Percentiles rank a stretch among this genome's conserved stretches.
phyloP scores from a whole-genome alignment of 2,888 invertebrate genomes.

The Steromphala cineraria region DNA sequence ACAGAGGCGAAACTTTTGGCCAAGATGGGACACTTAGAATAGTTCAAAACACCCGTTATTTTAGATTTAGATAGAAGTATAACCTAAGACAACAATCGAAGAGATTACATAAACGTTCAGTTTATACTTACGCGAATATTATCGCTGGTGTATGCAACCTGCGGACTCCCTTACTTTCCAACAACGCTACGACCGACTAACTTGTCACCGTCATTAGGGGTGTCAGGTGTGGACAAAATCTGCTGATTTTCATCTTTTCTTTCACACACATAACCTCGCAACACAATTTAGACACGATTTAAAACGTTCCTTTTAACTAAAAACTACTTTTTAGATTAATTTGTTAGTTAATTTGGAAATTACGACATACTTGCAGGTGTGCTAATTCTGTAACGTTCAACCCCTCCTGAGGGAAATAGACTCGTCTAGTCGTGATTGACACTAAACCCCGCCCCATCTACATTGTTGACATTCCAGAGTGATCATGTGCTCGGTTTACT shows the following conservation, averaged over 20 bases:
- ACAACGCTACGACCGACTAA: slow-evolving; percentile 20
- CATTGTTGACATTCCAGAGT: slow-evolving; percentile 60
- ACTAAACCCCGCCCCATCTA: slow-evolving; percentile 48
- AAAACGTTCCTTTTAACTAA: neutral
- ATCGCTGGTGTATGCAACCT: slow-evolving; percentile 19
- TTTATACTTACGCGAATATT: slow-evolving; percentile 32
- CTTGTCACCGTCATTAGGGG: slow-evolving; percentile 19
- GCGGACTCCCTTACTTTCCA: slow-evolving; percentile 12
- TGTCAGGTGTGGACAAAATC: neutral
- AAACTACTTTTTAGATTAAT: neutral
- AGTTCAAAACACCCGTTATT: neutral
- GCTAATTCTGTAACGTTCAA: slow-evolving; percentile 4
- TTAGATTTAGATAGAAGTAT: neutral
- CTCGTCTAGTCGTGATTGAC: slow-evolving; percentile 48
- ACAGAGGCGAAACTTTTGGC: slow-evolving; percentile 23
- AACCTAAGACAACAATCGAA: neutral
- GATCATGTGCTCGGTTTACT: slow-evolving; percentile 50
- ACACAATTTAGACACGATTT: neutral
- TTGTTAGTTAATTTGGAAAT: neutral
- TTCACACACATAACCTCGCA: neutral
- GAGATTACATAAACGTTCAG: neutral
- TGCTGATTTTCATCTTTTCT: slow-evolving; percentile 12
- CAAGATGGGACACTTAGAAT: neutral
- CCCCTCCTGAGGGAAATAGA: slow-evolving; percentile 26
- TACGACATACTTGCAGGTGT: neutral